Conservation (phyloP, 2,113 vertebrate genomes). For the Phylloscopus trochilus region DNA sequence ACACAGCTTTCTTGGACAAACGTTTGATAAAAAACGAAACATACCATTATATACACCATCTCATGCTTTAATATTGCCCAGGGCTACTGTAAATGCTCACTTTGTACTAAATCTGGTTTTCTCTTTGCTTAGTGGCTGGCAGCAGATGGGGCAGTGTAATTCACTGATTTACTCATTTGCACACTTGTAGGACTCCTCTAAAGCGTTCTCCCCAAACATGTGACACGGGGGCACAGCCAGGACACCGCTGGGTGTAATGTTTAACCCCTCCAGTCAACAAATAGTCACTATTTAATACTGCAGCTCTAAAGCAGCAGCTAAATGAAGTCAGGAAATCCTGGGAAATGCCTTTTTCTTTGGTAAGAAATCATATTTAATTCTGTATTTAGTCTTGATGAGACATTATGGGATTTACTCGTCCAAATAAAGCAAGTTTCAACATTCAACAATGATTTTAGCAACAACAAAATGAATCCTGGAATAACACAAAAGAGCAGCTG, state of each 20-base stretch:
- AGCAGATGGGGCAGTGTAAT: constrained; percentile 46
- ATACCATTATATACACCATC: constrained; percentile 74
- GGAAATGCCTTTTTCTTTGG: not conserved
- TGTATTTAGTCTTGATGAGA: not conserved
- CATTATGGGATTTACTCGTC: not conserved
- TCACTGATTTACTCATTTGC: constrained; percentile 43
- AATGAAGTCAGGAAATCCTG: not conserved
- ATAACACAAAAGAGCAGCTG: not conserved
- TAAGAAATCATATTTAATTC: not conserved
- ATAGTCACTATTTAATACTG: not conserved
- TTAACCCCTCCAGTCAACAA: not conserved
- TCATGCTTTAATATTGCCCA: constrained; percentile 80
- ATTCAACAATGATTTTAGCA: not conserved
- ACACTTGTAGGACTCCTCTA: not conserved
- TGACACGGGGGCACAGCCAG: not conserved
- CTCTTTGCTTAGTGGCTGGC: constrained; percentile 64
- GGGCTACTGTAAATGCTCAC: constrained; percentile 83
- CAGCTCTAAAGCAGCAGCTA: not conserved
- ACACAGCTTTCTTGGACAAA: constrained; percentile 84
- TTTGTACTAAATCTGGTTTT: constrained; percentile 81
- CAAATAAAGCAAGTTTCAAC: not conserved
- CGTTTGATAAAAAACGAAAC: constrained; percentile 80
- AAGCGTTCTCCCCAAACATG: constrained; percentile 1
- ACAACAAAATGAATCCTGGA: not conserved
- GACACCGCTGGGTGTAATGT: not conserved